phyloP scores from a whole-genome alignment of 2,888 invertebrate genomes.

The Scaptomyza polygonia region DNA sequence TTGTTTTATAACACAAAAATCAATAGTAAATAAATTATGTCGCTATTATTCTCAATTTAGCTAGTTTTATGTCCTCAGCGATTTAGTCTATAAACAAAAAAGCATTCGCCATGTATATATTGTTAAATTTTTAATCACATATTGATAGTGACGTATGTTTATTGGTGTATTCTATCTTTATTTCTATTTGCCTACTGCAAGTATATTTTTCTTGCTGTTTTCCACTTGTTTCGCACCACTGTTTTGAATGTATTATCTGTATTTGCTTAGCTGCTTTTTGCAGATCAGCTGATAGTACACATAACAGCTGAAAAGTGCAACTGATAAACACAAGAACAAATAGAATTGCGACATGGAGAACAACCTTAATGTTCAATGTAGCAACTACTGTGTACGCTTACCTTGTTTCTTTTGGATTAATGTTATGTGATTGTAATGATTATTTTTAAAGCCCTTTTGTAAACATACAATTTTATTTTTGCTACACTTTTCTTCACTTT shows the following conservation, averaged over 20 bases:
- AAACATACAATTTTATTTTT: no score
- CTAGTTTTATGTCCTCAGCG: not conserved
- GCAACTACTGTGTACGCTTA: not conserved
- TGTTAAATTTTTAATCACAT: not conserved
- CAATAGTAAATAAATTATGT: not conserved
- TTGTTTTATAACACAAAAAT: not conserved
- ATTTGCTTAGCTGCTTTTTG: conserved; percentile 9
- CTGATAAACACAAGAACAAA: not conserved
- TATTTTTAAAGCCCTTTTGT: no score
- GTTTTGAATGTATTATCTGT: not conserved
- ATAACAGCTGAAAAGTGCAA: conserved; percentile 11
- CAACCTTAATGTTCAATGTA: not conserved
- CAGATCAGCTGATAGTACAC: conserved; percentile 34
- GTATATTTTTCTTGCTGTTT: not conserved
- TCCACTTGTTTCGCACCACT: not conserved
- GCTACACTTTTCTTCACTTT: no score
- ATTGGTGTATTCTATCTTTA: not conserved
- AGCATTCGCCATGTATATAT: not conserved
- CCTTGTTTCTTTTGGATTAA: not conserved
- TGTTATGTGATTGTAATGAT: not conserved
- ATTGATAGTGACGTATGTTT: not conserved
- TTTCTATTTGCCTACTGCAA: not conserved
- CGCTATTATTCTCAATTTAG: not conserved
- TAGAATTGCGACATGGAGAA: not conserved
- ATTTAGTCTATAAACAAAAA: no score